Percentiles rank a stretch among this genome's conserved stretches.
These are phyloP conservation scores for Samia ricini DNA, from an alignment of 1,140 invertebrate species.

Conservation along the genomic window DNA sequence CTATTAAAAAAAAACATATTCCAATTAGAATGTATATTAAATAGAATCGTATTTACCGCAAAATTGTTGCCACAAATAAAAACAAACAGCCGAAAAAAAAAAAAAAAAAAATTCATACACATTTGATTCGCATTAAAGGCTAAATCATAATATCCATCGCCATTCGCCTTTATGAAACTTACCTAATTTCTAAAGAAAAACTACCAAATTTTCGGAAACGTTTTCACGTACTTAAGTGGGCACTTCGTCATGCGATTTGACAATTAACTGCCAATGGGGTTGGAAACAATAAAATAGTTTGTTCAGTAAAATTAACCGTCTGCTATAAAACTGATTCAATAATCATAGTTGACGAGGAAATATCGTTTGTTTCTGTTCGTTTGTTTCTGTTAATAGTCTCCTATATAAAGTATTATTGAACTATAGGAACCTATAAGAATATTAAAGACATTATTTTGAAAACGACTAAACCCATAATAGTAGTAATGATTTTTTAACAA, in stretches of 20 bases:
- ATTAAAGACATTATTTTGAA: no score
- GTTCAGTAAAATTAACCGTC: constrained; percentile 13
- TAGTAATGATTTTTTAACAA: no score
- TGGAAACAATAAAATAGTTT: constrained; percentile 23
- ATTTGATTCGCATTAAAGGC: constrained; percentile 24
- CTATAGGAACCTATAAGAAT: no score
- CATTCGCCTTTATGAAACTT: constrained; percentile 16
- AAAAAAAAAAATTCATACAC: constrained; percentile 12
- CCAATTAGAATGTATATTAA: no score
- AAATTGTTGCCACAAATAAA: no score
- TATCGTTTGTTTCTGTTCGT: background rate
- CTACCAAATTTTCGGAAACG: constrained; percentile 43
- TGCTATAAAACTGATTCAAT: constrained; percentile 16
- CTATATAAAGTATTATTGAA: background rate
- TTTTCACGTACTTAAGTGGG: constrained; percentile 39
- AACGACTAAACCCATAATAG: no score
- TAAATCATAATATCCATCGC: constrained; percentile 26
- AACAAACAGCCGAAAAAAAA: background rate
- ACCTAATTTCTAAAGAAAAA: constrained; percentile 27
- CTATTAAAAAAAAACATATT: no score
- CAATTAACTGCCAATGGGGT: constrained; percentile 31
- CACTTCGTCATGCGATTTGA: constrained; percentile 36
- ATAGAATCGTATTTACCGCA: no score
- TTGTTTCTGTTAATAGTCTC: background rate
- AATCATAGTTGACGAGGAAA: background rate